phyloP scores from a whole-genome alignment of 1,140 invertebrate species.

The Bombyx mori region DNA sequence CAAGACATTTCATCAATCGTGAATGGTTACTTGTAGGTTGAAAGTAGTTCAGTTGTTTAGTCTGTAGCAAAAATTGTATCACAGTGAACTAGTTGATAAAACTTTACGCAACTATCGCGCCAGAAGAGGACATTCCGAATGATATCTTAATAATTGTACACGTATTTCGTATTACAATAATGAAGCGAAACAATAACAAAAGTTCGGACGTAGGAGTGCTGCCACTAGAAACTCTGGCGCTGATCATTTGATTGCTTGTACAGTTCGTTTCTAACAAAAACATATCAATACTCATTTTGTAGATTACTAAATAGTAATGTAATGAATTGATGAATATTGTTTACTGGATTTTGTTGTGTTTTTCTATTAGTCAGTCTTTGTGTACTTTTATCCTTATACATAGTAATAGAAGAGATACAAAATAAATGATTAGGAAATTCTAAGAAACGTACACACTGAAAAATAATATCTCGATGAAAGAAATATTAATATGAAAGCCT shows the following conservation, averaged over 20 bases:
- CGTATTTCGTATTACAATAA: slow-evolving; percentile 69
- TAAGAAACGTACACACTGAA: no score
- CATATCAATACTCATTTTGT: slow-evolving; percentile 31
- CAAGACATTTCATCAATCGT: background rate
- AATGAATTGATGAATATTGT: no score
- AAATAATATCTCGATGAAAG: no score
- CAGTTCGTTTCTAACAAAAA: slow-evolving; percentile 58
- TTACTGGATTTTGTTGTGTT: no score
- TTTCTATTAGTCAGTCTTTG: no score
- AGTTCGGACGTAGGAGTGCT: slow-evolving; percentile 56
- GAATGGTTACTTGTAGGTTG: slow-evolving; percentile 43
- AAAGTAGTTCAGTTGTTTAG: slow-evolving; percentile 23
- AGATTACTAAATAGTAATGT: no score
- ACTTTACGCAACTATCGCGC: slow-evolving; percentile 57
- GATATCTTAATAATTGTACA: slow-evolving; percentile 64
- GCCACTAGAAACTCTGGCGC: slow-evolving; percentile 41
- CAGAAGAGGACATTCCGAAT: slow-evolving; percentile 51
- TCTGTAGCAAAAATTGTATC: slow-evolving; percentile 34
- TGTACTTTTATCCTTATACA: no score
- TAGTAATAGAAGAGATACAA: no score
- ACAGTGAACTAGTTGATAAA: slow-evolving; percentile 47
- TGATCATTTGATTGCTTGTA: slow-evolving; percentile 64
- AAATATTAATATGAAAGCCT: no score
- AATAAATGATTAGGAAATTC: no score
- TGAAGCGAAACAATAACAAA: slow-evolving; percentile 68